Conservation (phyloP, 2,797 vertebrate species). For the Phoebastria nigripes region DNA sequence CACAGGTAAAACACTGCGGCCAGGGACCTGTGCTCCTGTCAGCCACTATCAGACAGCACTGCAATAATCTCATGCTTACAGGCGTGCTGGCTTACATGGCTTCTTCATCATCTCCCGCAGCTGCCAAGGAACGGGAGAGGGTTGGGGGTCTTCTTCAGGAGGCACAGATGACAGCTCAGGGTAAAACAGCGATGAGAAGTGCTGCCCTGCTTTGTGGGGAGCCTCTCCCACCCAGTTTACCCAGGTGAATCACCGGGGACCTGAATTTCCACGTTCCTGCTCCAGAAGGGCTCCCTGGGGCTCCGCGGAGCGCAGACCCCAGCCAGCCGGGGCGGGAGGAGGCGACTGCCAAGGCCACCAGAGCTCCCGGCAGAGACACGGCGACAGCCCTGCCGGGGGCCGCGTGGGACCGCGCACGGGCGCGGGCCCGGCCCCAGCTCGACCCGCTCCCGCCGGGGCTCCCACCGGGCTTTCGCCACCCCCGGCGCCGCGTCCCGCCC, state of each 20-base stretch:
- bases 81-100: rapidly evolving
- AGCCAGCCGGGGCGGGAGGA: rapidly evolving
- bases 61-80: rapidly evolving
- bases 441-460: background rate
- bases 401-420: too few species aligned
- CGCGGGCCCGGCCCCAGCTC: background rate
- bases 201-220: background rate
- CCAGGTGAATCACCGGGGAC: background rate
- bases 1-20: background rate
- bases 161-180: background rate
- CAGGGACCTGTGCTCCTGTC: rapidly evolving
- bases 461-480: too few species aligned
- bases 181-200: rapidly evolving
- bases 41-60: rapidly evolving
- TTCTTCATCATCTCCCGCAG: rapidly evolving
- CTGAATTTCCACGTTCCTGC: background rate
- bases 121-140: rapidly evolving
- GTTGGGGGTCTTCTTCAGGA: background rate
- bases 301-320: background rate
- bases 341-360: background rate
- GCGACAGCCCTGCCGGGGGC: background rate
- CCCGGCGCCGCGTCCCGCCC: background rate
- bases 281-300: background rate
- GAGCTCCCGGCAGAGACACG: background rate
- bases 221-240: background rate